Conservation (phyloP, 2,888 invertebrate genomes). For the Isoperla grammatica region DNA sequence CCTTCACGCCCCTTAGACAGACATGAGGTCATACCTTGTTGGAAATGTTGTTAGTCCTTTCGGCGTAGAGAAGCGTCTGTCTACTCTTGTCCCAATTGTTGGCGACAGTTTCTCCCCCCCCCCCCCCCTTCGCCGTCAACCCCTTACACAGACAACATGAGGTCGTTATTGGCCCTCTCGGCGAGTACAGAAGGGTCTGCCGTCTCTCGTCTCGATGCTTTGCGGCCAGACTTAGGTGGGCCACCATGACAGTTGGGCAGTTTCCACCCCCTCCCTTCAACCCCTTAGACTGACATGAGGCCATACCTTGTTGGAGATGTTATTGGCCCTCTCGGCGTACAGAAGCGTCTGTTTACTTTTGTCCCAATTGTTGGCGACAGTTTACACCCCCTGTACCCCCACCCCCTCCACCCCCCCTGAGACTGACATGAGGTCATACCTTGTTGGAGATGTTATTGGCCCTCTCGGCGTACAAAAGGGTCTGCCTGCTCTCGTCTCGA, state of each 20-base stretch:
- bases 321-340: constrained; percentile 90
- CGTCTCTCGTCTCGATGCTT: constrained; percentile 82
- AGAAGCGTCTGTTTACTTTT: constrained; percentile 90
- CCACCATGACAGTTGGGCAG: constrained; percentile 95
- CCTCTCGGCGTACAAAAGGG: constrained; percentile 87
- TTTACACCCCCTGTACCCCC: no score
- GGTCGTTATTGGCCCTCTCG: no score
- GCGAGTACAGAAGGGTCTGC: no score
- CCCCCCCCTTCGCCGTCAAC: no score
- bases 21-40: no score
- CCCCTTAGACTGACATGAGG: no score
- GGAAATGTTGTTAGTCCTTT: constrained; percentile 89
- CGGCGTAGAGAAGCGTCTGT: constrained; percentile 91
- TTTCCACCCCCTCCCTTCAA: no score
- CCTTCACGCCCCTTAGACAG: no score
- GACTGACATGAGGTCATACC: constrained; percentile 46
- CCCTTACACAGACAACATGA: no score
- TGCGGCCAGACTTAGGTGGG: constrained; percentile 83
- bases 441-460: constrained; percentile 91
- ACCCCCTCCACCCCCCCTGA: background rate
- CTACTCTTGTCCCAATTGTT: no score
- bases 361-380: constrained; percentile 72
- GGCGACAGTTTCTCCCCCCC: no score
- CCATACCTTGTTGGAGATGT: constrained; percentile 90
- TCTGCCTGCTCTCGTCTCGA: constrained; percentile 90